Percentiles rank a stretch among this genome's conserved stretches.
Evolutionary conservation across 2,797 vertebrate genomes (phyloP).

Genomic region (Spondyliosoma cantharus): DNA sequence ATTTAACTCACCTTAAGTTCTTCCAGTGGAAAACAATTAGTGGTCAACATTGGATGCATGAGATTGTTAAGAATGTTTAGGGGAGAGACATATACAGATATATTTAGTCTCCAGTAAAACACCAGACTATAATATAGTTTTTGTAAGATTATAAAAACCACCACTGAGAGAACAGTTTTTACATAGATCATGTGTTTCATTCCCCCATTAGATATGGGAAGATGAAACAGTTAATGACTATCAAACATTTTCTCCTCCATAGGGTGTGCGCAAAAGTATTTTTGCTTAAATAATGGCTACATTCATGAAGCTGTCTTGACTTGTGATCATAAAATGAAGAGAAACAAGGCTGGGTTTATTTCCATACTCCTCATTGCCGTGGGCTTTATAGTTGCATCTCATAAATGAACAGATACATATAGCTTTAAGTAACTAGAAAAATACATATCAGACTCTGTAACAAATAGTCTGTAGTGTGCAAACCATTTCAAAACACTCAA

Average conservation of each 20-base stretch:
- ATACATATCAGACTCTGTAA: too few species aligned
- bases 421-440: not conserved
- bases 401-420: not conserved
- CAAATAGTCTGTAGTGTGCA: too few species aligned
- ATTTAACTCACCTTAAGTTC: too few species aligned
- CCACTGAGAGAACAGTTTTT: slow-evolving; percentile 15
- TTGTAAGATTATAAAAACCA: not conserved
- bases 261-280: slow-evolving; percentile 2
- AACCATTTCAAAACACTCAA: too few species aligned
- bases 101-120: slow-evolving; percentile 1
- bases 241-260: slow-evolving; percentile 1
- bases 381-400: not conserved
- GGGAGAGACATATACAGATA: too few species aligned
- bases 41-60: too few species aligned
- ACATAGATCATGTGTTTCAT: slow-evolving; percentile 37
- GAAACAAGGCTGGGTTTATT: slow-evolving; percentile 41
- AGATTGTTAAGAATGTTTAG: too few species aligned
- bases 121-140: too few species aligned
- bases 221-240: slow-evolving; percentile 19
- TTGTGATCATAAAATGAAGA: slow-evolving; percentile 50
- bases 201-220: slow-evolving; percentile 12
- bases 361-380: not conserved
- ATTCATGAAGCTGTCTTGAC: slow-evolving; percentile 51
- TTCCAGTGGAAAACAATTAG: too few species aligned
- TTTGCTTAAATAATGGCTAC: slow-evolving; percentile 33